A percentile compares a stretch with the other conserved stretches of the same genome.
Conservation (phyloP, 2,888 invertebrate species). For the Petrolisthes cinctipes region DNA sequence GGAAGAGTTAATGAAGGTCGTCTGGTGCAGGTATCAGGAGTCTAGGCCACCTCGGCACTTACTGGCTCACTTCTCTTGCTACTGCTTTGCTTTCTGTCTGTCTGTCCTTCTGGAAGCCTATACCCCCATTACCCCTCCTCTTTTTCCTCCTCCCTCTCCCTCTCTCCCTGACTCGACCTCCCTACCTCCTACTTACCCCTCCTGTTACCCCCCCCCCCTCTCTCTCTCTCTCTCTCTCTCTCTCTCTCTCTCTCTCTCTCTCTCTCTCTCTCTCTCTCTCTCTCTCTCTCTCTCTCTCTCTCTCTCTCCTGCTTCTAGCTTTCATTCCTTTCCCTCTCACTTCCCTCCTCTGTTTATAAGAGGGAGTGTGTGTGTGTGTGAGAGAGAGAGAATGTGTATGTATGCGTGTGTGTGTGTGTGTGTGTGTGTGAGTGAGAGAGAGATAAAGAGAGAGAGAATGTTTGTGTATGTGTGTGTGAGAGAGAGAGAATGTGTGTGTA, state of each 20-base stretch:
- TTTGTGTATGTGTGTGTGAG: too few species aligned
- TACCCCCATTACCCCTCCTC: background rate
- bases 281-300: background rate
- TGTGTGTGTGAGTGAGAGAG: background rate
- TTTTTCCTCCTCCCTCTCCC: background rate
- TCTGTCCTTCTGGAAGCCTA: too few species aligned
- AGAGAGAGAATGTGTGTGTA: background rate
- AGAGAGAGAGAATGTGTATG: background rate
- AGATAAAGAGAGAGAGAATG: background rate
- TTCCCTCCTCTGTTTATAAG: background rate
- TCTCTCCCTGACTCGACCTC: background rate
- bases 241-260: background rate
- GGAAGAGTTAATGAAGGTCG: too few species aligned
- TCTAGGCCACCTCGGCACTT: too few species aligned
- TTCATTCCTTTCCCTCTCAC: background rate
- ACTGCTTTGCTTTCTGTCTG: too few species aligned
- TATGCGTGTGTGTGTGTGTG: background rate
- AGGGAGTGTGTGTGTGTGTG: background rate
- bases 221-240: background rate
- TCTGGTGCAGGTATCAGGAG: too few species aligned
- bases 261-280: slow-evolving; percentile 1
- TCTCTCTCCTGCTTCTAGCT: background rate
- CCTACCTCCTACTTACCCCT: background rate
- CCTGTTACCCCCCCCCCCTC: background rate
- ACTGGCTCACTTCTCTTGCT: too few species aligned